A percentile compares a stretch with the other conserved stretches of the same genome.
Conservation (phyloP, 2,888 invertebrate species). For the Molorchus minor region DNA sequence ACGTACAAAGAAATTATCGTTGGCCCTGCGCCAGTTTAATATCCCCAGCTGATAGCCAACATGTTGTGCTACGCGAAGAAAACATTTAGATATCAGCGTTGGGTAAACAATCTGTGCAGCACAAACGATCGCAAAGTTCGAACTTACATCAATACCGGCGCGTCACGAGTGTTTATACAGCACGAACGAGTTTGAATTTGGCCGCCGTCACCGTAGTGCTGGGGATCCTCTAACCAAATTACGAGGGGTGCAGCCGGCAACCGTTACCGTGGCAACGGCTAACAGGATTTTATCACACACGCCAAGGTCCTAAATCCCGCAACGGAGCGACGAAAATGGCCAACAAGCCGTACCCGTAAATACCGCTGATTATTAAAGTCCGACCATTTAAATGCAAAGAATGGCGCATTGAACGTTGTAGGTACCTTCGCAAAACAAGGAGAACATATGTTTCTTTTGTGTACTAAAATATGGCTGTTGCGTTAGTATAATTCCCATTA, state of each 20-base stretch:
- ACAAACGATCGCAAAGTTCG: conserved; percentile 38
- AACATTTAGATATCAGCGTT: conserved; percentile 35
- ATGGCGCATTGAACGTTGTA: conserved; percentile 52
- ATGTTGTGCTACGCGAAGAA: conserved; percentile 34
- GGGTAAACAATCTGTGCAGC: conserved; percentile 50
- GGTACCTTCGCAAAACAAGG: conserved; percentile 53
- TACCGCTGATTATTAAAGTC: conserved; percentile 40
- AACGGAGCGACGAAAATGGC: conserved; percentile 36
- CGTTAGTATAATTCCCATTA: conserved; percentile 60
- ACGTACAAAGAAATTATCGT: conserved; percentile 25
- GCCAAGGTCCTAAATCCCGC: conserved; percentile 35
- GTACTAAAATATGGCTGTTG: conserved; percentile 54
- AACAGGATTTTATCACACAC: conserved; percentile 54
- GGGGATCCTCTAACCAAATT: conserved; percentile 54
- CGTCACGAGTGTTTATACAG: conserved; percentile 45
- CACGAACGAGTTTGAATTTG: conserved; percentile 39
- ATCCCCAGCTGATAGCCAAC: conserved; percentile 34
- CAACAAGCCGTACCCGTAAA: conserved; percentile 34
- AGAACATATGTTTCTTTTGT: conserved; percentile 62
- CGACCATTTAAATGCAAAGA: conserved; percentile 45
- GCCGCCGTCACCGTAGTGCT: conserved; percentile 41
- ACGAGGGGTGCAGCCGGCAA: conserved; percentile 50
- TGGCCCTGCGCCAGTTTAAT: conserved; percentile 48
- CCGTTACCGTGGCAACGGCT: conserved; percentile 54
- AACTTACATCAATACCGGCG: conserved; percentile 42